Evolutionary conservation across 2,113 vertebrate genomes (phyloP), one percentile per base, ranked within the genome.

Genomic region (Tapirus terrestris): DNA sequence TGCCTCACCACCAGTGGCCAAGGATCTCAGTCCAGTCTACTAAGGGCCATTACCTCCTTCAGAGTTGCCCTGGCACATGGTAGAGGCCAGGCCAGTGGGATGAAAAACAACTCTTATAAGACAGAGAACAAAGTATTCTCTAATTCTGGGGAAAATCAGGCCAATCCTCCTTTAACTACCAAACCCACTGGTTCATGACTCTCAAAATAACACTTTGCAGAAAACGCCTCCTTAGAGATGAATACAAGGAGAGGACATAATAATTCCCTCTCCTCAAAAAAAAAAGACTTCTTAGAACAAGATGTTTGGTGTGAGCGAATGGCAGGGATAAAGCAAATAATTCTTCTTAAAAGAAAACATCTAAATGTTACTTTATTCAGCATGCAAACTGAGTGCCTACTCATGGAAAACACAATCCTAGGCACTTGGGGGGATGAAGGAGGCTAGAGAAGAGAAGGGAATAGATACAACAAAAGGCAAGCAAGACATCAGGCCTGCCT

Each of bases 201-300:
- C 88, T 94, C 33, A 89, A 82, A 97, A 84, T 77, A 91, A 96
- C 48, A 58, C n/a, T 96, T 56, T 61, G 16, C 68, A 94, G 86
- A 92, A 95, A 94, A 58, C 5, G 73, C 65, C 93, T 92, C 60
- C 96, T 95, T 87, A 56, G 84, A 92, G 72, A 89, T 53, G 45
- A 97, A 63, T 33, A 84, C 25, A 39, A 48, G 29, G 27, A 77
- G n/a, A 95, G 25, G 73, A 75, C 56, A 33, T 20, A 76, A 39
- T n/a, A 11, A 68, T 27, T 20, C 48, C 39, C 39, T 88, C 29
- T 14, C 65, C 7, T 79, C 43, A 56, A 39, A 61, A 56, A 67
- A 45, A 23, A 10, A 65, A 43, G 36, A 76, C 6, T 45, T 68
- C 39, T 60, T 89, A 53, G 60, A 45, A 81, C 63, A 73, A 81